Conservation (phyloP, 2,113 vertebrate genomes). For the Xenopus laevis region DNA sequence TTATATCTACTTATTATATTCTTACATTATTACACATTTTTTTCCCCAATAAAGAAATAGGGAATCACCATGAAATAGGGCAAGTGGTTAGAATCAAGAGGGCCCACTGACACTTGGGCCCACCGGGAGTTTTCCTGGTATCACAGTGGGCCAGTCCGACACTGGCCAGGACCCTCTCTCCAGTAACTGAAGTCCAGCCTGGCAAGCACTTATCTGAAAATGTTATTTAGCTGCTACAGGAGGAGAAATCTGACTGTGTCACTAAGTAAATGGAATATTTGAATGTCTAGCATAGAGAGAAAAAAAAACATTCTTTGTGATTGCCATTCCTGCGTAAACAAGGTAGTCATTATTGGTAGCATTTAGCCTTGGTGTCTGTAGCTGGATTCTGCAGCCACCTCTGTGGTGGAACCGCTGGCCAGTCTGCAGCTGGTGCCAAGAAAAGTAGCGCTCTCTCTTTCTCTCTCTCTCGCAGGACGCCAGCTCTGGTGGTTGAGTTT, state of each 20-base stretch:
- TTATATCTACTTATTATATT: too few relatives aligned
- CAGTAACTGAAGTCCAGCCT: too few relatives aligned
- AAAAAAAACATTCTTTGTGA: neutral
- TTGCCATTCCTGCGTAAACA: neutral
- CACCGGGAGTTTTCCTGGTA: too few relatives aligned
- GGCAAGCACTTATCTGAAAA: too few relatives aligned
- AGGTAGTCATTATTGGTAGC: conserved; percentile 14
- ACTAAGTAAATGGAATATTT: neutral
- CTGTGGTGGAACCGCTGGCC: conserved; percentile 9
- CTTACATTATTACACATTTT: too few relatives aligned
- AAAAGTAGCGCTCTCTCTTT: neutral
- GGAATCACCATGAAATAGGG: too few relatives aligned
- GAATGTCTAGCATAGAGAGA: neutral
- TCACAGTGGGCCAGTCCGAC: too few relatives aligned
- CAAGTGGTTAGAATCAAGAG: too few relatives aligned
- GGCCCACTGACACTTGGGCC: too few relatives aligned
- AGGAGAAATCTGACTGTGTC: neutral
- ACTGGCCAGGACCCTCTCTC: too few relatives aligned
- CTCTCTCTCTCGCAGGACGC: neutral
- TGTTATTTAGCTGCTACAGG: neutral
- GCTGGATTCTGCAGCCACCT: conserved; percentile 13
- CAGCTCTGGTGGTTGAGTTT: neutral
- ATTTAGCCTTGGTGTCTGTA: conserved; percentile 13
- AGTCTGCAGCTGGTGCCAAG: conserved; percentile 7
- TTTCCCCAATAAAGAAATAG: too few relatives aligned